Evolutionary conservation across 1,140 invertebrate species (phyloP), one percentile per base, ranked within the genome.

Genomic region (honey bee (Apis mellifera)): DNA sequence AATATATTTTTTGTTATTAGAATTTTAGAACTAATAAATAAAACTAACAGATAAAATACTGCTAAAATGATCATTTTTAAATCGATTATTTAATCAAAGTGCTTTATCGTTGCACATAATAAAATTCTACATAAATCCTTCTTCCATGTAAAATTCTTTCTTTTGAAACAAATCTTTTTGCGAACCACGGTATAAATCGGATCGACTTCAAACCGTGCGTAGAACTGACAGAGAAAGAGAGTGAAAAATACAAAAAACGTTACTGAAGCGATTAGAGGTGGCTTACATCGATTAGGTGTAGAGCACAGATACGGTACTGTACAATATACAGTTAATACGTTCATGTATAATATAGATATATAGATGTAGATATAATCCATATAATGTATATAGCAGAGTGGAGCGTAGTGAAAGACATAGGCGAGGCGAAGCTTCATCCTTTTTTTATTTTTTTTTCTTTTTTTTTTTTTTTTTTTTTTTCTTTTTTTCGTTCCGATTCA

Each of bases 211-310:
- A 50, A 59, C 60, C 73, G 21, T 74, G 65, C n/a, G 69, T 55
- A 62, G 26, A 76, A 77, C 75, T 86, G 79, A 85, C 75, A 82
- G 70, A 83, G 86, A 75, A 89, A 71, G 60, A 76, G 66, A 77
- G 85, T 42, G 32, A 42, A 87, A 85, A 90, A 89, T 90, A 83
- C 92, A 93, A 92, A 87, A 90, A 84, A 91, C 89, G 90, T 93
- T 93, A 93, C 91, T 93, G 84, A 94, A 94, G 93, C 93, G 79
- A 92, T 94, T 89, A 90, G 85, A 89, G 90, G 93, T 94, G 92
- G 91, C 90, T 93, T 92, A 94, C 93, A 94, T 94, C 90, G 90
- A 94, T 93, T 91, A 93, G 90, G 92, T 94, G 92, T 94, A 93
- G 73, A 81, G 92, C 93, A 94, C 91, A 94, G 88, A 92, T 91